Conservation (phyloP, 2,113 vertebrate genomes). For the Bos taurus region ARS-UCD2.0 NC_037344.1:56600001-56600500, state of each 20-base stretch:
- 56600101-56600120: neutral
- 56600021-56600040: neutral
- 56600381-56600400: slow-evolving; percentile 24
- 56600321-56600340: slow-evolving; percentile 21
- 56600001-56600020: neutral
- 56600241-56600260: neutral
- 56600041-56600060: neutral
- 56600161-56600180: neutral
- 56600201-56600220: neutral
- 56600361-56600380: slow-evolving; percentile 12
- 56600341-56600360: neutral
- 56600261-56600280: neutral
- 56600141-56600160: neutral
- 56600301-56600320: neutral
- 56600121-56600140: neutral
- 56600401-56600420: neutral
- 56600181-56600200: neutral
- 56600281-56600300: neutral
- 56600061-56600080: neutral
- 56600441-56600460: slow-evolving; percentile 19
- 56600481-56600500: neutral
- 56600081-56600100: neutral
- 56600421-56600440: neutral
- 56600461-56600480: slow-evolving; percentile 12
- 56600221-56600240: neutral